phyloP scores from a whole-genome alignment of 2,888 invertebrate genomes.

The Mamestra brassicae region DNA sequence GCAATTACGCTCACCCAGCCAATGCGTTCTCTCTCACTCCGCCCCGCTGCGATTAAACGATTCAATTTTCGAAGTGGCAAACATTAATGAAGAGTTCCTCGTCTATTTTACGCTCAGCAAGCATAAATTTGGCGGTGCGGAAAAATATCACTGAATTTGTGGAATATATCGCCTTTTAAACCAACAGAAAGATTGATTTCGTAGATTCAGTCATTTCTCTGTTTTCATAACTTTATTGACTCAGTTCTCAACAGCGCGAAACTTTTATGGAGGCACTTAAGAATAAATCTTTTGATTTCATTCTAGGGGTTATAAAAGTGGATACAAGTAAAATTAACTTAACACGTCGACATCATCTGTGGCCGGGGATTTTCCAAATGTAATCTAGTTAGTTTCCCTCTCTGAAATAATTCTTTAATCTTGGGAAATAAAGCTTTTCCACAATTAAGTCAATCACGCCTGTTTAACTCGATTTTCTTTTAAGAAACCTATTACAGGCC shows the following conservation, averaged over 20 bases:
- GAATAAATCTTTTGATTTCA: slow-evolving; percentile 25
- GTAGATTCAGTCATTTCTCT: slow-evolving; percentile 23
- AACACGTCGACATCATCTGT: slow-evolving; percentile 37
- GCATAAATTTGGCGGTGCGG: slow-evolving; percentile 67
- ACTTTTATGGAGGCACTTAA: slow-evolving; percentile 2
- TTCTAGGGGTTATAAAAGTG: slow-evolving; percentile 24
- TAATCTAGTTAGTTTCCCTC: slow-evolving; percentile 62
- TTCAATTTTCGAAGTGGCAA: slow-evolving; percentile 85
- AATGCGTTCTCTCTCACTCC: slow-evolving; percentile 78
- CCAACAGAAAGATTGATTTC: slow-evolving; percentile 44
- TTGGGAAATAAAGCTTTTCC: slow-evolving; percentile 77
- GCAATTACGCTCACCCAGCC: slow-evolving; percentile 78
- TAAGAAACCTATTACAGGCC: slow-evolving; percentile 87
- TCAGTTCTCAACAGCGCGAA: background rate
- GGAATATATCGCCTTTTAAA: slow-evolving; percentile 52
- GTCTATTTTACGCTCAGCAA: slow-evolving; percentile 75
- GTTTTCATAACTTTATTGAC: slow-evolving; percentile 31
- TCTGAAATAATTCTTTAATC: slow-evolving; percentile 74
- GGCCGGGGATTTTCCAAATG: slow-evolving; percentile 31
- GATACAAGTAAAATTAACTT: slow-evolving; percentile 35
- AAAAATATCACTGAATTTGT: slow-evolving; percentile 67
- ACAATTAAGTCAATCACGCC: slow-evolving; percentile 87
- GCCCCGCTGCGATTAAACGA: slow-evolving; percentile 80
- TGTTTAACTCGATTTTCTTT: slow-evolving; percentile 88
- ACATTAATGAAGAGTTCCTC: slow-evolving; percentile 79